Evolutionary conservation across 1,140 invertebrate species (phyloP), one percentile per base, ranked within the genome.

Genomic region (Pseudomyrmex concolor): DNA sequence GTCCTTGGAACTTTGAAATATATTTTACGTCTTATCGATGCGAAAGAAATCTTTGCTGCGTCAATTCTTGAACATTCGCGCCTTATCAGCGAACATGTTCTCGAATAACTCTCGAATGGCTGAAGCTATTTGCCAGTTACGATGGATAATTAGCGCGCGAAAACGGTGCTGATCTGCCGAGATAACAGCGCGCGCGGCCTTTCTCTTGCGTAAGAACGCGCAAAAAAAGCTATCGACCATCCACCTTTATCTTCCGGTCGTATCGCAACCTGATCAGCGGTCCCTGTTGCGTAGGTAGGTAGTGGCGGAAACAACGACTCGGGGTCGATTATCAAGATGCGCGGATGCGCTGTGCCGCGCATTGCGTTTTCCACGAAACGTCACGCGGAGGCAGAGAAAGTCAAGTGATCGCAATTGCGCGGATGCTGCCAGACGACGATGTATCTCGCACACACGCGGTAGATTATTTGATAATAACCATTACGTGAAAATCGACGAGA

Each of bases 71-170:
- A 62, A 86, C 72, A 86, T 86, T 86, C 43, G 60, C 64, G 17
- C 72, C 71, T 87, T 86, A 86, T 88, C 86, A 17, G 59, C 2
- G 43, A 45, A 71, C 85, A 43, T 60, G 71, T 64, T 83, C 62
- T 48, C 72, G 50, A 59, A 86, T 87, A 86, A 87, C 59, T 72
- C 87, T 84, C 88, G 87, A 34, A 34, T 34, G 0, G 34, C 34
- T 1, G 87, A 89, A 89, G 86, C 76, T 76, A 89, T 89, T 89
- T 89, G 87, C 87, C 87, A 89, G 84, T 74, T 70, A 89, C 71
- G 87, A 86, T 86, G 76, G 84, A 74, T 89, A 89, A 89, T 89
- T 89, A 88, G 87, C 84, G 76, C 84, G 87, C 70, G 86, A 85
- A 34, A 89, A 89, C 86, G 68, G 66, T 86, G 68, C 74, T 76